Evolutionary conservation across 2,888 invertebrate species (phyloP).

Genomic region (Xylophagus ater): DNA sequence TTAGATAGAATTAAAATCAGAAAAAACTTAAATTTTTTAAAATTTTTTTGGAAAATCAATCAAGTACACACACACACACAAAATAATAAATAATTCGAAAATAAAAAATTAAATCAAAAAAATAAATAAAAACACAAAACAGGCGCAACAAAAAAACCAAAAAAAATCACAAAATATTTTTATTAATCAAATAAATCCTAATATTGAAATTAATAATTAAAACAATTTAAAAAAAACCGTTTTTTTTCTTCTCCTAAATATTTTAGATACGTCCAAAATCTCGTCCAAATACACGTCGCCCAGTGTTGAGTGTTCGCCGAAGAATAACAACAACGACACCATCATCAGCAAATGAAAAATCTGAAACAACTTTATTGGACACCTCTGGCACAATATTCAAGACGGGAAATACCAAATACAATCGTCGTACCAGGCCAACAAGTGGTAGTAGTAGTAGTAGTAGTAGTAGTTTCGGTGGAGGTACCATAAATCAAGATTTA

Average conservation of each 20-base stretch:
- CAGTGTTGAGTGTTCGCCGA: slow-evolving; percentile 32
- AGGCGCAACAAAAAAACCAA: slow-evolving; percentile 6
- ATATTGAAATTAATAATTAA: background rate
- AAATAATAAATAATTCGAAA: no score
- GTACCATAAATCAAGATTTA: slow-evolving; percentile 27
- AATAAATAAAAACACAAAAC: slow-evolving; percentile 2
- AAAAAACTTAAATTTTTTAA: no score
- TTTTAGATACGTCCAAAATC: slow-evolving; percentile 13
- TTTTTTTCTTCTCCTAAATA: background rate
- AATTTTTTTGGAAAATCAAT: no score
- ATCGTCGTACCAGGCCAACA: slow-evolving; percentile 9
- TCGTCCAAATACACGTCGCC: slow-evolving; percentile 27
- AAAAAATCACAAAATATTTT: no score
- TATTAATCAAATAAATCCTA: background rate
- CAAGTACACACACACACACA: no score
- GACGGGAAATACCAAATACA: slow-evolving; percentile 9
- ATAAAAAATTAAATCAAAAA: no score
- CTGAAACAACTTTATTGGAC: slow-evolving; percentile 29
- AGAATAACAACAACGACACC: slow-evolving; percentile 23
- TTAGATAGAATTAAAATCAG: no score
- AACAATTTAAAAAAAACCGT: slow-evolving; percentile 1
- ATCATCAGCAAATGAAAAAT: slow-evolving; percentile 17
- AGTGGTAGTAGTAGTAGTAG: no score
- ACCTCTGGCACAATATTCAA: slow-evolving; percentile 31
- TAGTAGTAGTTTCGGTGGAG: no score